phyloP scores from a whole-genome alignment of 2,888 invertebrate genomes.

The Lepas anatifera region DNA sequence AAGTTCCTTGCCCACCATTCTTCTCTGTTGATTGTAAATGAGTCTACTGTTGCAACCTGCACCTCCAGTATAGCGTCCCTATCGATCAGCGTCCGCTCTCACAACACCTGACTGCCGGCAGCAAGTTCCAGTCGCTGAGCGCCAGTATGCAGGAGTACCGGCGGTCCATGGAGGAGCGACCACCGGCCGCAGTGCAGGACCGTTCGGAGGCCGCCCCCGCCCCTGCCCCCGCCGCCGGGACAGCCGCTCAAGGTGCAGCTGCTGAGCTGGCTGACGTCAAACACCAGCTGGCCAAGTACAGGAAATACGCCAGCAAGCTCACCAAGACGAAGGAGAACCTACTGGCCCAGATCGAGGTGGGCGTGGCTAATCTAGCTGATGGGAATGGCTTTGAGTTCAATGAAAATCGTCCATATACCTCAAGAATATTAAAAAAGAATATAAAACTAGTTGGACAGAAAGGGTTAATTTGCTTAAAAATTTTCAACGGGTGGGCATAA shows the following conservation, averaged over 20 bases:
- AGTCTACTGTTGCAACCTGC: background rate
- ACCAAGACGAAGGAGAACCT: conserved; percentile 3
- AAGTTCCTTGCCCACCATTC: no score
- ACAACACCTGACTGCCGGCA: no score
- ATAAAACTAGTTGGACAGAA: no score
- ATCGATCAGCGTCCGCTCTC: background rate
- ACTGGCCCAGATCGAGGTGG: background rate
- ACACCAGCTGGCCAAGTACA: conserved; percentile 1
- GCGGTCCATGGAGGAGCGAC: background rate
- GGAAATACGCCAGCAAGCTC: background rate
- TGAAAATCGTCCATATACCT: no score
- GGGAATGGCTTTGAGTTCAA: no score
- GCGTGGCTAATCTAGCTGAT: no score
- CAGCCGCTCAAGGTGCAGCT: no score
- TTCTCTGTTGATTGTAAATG: background rate
- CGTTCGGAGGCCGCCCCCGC: background rate
- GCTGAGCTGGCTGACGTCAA: background rate
- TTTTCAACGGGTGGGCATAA: no score
- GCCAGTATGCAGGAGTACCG: background rate
- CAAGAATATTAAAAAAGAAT: no score
- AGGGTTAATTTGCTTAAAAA: no score
- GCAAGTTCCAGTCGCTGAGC: background rate
- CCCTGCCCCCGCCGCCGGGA: background rate
- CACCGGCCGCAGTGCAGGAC: background rate
- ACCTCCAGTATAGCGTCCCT: background rate